Evolutionary conservation across 2,113 vertebrate species (phyloP), one percentile per base, ranked within the genome.

Genomic region (Zosterops borbonicus): DNA sequence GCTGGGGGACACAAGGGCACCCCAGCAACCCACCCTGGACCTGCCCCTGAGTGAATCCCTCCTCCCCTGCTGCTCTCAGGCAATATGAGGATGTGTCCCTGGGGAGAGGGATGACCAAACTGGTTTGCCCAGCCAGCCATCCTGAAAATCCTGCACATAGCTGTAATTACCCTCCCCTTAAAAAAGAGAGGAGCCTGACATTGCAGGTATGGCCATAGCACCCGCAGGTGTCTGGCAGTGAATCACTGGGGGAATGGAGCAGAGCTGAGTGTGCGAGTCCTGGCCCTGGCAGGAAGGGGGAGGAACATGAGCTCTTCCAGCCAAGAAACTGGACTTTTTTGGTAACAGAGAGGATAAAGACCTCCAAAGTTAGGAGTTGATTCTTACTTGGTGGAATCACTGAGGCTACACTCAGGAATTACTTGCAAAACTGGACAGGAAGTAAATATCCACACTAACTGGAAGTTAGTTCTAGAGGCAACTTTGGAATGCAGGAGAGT

Each of bases 161-260:
- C 29, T 85, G 58, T 70, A 90, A 93, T 95, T 93, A 91, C 41
- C 33, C 22, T 76, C 8, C 1, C 39, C 62, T 67, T 50, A 64
- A 82, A 81, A 75, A 60, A 76, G 70, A 52, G 27, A 60, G 29
- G 23, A 81, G 41, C 33, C 27, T 2, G 24, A 64, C 56, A 24
- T 28, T 8, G 0, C 21, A 79, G 60, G 62, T 35, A 64, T n/a
- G 74, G 27, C 81, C 53, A 64, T 1, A 35, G 24, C 49, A 94
- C 49, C 71, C 0, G 0, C 29, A 87, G 33, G 64, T 67, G 29
- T 46, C 0, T 2, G 60, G 42, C 39, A 63, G 47, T 49, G 74
- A 86, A 67, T 83, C 52, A 78, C 3, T 16, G 6, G 6, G 23
- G 44, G 14, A 47, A 15, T 59, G 39, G 21, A 82, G 5, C 0